These are phyloP conservation scores for Thaleichthys pacificus DNA, from an alignment of 2,797 vertebrate species.

Conservation along the genomic window DNA sequence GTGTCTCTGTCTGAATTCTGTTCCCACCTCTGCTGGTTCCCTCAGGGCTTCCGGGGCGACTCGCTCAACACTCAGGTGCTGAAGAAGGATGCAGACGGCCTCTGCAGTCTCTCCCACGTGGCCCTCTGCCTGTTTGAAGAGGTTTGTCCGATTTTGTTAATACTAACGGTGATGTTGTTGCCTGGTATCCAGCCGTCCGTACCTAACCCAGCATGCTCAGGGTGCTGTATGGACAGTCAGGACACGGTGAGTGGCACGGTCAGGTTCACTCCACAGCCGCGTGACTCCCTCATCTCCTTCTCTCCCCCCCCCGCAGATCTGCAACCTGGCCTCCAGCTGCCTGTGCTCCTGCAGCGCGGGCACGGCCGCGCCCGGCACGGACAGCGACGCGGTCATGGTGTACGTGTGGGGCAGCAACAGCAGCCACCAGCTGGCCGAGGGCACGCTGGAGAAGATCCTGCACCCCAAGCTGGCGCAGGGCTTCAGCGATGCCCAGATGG, in stretches of 20 bases:
- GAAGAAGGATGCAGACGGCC: slow-evolving; percentile 77
- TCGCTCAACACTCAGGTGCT: slow-evolving; percentile 75
- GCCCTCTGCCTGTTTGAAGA: slow-evolving; percentile 81
- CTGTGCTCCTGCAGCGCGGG: slow-evolving; percentile 77
- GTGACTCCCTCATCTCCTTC: background rate
- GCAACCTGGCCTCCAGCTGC: slow-evolving; percentile 79
- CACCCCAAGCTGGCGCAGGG: slow-evolving; percentile 82
- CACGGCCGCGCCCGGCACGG: slow-evolving; percentile 58
- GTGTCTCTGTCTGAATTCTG: background rate
- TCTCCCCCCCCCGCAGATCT: slow-evolving; percentile 66
- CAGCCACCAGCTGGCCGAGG: slow-evolving; percentile 85
- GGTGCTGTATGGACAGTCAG: no score
- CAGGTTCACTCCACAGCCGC: no score
- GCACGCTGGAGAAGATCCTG: slow-evolving; percentile 83
- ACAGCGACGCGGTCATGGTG: slow-evolving; percentile 74
- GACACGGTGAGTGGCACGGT: no score
- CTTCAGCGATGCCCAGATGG: slow-evolving; percentile 83
- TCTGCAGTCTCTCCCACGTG: slow-evolving; percentile 78
- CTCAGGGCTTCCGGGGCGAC: slow-evolving; percentile 76
- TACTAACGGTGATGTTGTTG: no score
- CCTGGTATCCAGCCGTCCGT: no score
- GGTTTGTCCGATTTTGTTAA: slow-evolving; percentile 53
- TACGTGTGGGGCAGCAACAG: slow-evolving; percentile 87
- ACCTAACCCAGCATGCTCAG: no score
- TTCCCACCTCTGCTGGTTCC: background rate